Evolutionary conservation across 2,113 vertebrate species (phyloP), one percentile per base, ranked within the genome.

Genomic region (Callopanchax toddi): DNA sequence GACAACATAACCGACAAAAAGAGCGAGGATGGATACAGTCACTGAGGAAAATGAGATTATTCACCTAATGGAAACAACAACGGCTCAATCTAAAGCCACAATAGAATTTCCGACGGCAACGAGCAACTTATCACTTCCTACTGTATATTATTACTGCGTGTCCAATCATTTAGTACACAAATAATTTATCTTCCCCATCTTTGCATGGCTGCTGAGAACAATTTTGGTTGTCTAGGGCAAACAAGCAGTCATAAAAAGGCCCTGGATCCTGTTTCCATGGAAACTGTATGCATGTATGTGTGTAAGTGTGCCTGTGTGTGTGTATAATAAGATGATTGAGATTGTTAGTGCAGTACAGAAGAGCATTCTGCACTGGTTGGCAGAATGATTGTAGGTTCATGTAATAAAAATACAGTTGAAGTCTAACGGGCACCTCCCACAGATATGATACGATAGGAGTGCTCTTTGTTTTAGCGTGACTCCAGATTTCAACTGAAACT

Each of bases 261-360:
- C 81, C 79, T 77, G 79, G 83, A 83, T 89, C 79, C 81, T 79
- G 92, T 93, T 92, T 84, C 90, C 90, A 91, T 92, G 92, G 91
- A 89, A 93, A 92, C 91, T 81, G 79, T 71, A 72, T 85, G 77
- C 84, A 49, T 54, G 65, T 69, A 50, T 17, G 46, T 72, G 60
- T 69, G 57, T 55, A 58, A 50, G 37, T 67, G 2, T 65, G 54
- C 49, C n/a, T 66, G 76, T 63, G 53, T 65, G 53, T 65, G 56
- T 77, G 78, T 81, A 74, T 83, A 88, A 89, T 79, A 71, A 78
- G 78, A 89, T 79, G 84, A 85, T 75, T 73, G 85, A 85, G 74
- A 79, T 74, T 77, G 81, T 73, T 83, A 74, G 71, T 42, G 55
- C 72, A 66, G 77, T 71, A 83, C 44, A 83, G 70, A 73, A 16